phyloP scores from a whole-genome alignment of 2,888 invertebrate genomes.

The Coelopa pilipes region DNA sequence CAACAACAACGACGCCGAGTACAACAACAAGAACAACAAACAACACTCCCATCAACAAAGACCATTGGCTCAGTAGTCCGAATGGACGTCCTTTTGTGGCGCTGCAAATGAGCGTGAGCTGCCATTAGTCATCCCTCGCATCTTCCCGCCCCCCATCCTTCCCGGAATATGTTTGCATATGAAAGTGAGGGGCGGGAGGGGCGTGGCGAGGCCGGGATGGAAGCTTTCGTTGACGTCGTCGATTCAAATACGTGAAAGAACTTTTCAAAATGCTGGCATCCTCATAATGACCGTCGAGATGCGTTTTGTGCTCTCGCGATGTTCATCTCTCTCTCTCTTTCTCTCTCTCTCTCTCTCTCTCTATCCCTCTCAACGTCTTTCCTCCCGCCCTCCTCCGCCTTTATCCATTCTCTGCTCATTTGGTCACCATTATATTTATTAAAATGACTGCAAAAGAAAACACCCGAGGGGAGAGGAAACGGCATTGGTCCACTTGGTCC shows the following conservation, averaged over 20 bases:
- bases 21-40: constrained; percentile 10
- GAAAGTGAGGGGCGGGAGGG: too few species aligned
- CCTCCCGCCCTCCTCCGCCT: not conserved
- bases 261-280: constrained; percentile 46
- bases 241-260: constrained; percentile 36
- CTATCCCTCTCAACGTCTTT: not conserved
- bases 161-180: too few species aligned
- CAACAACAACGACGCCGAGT: not conserved
- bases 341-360: too few species aligned
- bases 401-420: constrained; percentile 16
- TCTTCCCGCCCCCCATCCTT: too few species aligned
- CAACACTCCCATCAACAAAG: constrained; percentile 35
- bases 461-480: not conserved
- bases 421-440: constrained; percentile 32
- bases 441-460: constrained; percentile 28
- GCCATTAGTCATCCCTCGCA: too few species aligned
- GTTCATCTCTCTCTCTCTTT: too few species aligned
- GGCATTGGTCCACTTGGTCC: constrained; percentile 9
- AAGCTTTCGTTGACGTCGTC: constrained; percentile 21
- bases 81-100: not conserved
- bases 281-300: constrained; percentile 58
- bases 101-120: constrained; percentile 17
- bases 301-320: too few species aligned
- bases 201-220: too few species aligned
- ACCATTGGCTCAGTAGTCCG: constrained; percentile 15